Conservation (phyloP, 2,888 invertebrate species). For the Ashinkailepas kermadecensis region DNA sequence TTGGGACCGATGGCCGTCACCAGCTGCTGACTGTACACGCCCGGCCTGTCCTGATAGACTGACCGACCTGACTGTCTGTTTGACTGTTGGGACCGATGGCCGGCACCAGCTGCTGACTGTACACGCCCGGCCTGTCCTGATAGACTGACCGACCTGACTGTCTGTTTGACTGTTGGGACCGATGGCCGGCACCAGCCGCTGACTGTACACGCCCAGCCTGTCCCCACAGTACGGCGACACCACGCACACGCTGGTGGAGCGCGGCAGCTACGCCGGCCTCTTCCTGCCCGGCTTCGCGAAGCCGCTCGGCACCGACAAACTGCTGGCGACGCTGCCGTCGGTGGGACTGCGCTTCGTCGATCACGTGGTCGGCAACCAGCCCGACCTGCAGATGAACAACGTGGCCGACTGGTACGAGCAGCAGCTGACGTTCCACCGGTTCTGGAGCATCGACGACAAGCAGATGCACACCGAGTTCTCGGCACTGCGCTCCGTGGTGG, state of each 20-base stretch:
- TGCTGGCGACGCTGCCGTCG: slow-evolving; percentile 30
- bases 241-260: slow-evolving; percentile 88
- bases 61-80: too few relatives aligned
- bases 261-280: slow-evolving; percentile 67
- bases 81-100: too few relatives aligned
- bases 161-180: too few relatives aligned
- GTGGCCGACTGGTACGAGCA: slow-evolving; percentile 83
- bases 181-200: too few relatives aligned
- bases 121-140: too few relatives aligned
- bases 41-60: too few relatives aligned
- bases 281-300: slow-evolving; percentile 78
- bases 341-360: slow-evolving; percentile 66
- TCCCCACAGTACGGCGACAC: slow-evolving; percentile 83
- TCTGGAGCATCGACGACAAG: slow-evolving; percentile 97
- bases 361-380: slow-evolving; percentile 96
- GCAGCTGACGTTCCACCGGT: slow-evolving; percentile 67
- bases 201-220: too few relatives aligned
- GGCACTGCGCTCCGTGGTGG: slow-evolving; percentile 90
- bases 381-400: slow-evolving; percentile 80
- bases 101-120: too few relatives aligned
- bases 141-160: too few relatives aligned
- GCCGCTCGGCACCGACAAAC: slow-evolving; percentile 33
- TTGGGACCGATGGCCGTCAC: too few relatives aligned
- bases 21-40: too few relatives aligned
- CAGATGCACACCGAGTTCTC: slow-evolving; percentile 95